Evolutionary conservation across 1,140 invertebrate species (phyloP).

Genomic region (Eriosoma lanigerum): DNA sequence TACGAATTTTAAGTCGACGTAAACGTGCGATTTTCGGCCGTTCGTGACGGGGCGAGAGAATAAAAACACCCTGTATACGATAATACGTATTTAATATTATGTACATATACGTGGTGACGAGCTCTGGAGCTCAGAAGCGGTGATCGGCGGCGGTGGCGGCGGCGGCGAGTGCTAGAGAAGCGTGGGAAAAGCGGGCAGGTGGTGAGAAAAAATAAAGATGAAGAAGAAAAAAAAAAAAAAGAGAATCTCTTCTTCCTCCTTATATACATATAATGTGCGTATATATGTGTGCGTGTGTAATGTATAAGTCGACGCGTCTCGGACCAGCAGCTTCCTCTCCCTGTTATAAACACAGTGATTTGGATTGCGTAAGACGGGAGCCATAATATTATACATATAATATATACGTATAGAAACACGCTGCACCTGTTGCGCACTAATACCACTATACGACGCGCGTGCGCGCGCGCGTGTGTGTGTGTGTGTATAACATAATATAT

Average conservation of each 20-base stretch:
- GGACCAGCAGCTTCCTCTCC: not conserved
- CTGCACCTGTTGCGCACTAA: not conserved
- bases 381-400: not conserved
- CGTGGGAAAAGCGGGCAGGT: slow-evolving; percentile 50
- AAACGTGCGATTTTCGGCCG: no score
- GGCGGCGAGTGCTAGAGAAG: slow-evolving; percentile 35
- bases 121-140: not conserved
- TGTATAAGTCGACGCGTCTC: slow-evolving; percentile 13
- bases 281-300: no score
- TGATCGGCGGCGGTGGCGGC: not conserved
- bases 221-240: slow-evolving; percentile 20
- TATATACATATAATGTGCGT: no score
- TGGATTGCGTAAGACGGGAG: slow-evolving; percentile 49
- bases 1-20: no score
- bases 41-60: no score
- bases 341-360: slow-evolving; percentile 16
- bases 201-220: slow-evolving; percentile 37
- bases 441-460: not conserved
- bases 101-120: not conserved
- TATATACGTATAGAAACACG: no score
- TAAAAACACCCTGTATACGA: no score
- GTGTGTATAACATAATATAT: not conserved
- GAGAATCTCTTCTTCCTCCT: slow-evolving; percentile 2
- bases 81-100: no score
- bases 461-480: not conserved